Conservation (phyloP, 2,888 invertebrate genomes). For the Adelognathus sp. region DNA sequence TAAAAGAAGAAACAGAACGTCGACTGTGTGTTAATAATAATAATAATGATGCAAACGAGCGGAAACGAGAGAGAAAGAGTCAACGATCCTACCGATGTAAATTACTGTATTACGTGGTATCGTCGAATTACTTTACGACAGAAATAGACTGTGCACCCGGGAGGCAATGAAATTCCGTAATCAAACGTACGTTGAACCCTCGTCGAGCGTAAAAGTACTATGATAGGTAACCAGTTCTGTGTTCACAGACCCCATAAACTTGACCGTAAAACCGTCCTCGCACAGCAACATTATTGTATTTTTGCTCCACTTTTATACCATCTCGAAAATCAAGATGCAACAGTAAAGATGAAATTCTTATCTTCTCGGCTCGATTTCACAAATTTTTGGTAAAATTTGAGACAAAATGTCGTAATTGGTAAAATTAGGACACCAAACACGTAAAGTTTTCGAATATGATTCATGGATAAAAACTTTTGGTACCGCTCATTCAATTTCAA, state of each 20-base stretch:
- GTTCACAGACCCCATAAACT: background rate
- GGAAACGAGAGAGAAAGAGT: background rate
- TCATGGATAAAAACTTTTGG: too few relatives aligned
- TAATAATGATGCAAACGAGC: constrained; percentile 14
- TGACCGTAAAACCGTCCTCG: background rate
- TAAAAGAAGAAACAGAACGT: constrained; percentile 59
- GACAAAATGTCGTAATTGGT: too few relatives aligned
- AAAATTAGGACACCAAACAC: too few relatives aligned
- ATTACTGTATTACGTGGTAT: background rate
- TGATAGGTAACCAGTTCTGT: background rate
- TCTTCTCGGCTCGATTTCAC: too few relatives aligned
- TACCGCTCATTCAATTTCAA: too few relatives aligned
- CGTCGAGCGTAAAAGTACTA: background rate
- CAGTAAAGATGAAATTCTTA: background rate
- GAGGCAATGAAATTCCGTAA: background rate
- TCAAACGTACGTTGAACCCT: background rate
- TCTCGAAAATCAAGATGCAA: background rate
- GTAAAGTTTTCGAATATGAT: too few relatives aligned
- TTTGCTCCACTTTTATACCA: background rate
- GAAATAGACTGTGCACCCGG: constrained; percentile 7
- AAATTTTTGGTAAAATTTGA: too few relatives aligned
- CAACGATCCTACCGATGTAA: background rate
- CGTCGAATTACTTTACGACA: constrained; percentile 12
- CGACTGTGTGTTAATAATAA: too few relatives aligned
- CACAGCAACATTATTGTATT: background rate